Percentiles rank a stretch among this genome's conserved stretches.
Evolutionary conservation across 2,888 invertebrate species (phyloP).

Genomic region (Melikaiella ostensackeni): DNA sequence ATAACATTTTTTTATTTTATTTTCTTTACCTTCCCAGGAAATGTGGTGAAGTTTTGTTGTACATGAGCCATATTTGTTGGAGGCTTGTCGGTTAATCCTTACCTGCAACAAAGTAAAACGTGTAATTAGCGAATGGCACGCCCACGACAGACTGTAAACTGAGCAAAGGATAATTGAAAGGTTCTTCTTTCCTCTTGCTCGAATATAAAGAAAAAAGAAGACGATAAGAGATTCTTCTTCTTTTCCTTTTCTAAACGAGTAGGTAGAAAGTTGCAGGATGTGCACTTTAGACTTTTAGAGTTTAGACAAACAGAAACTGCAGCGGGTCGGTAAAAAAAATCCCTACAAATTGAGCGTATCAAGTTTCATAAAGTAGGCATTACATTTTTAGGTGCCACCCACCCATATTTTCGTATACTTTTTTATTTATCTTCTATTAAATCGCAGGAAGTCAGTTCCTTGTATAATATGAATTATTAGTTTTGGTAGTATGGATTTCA

Average conservation of each 20-base stretch:
- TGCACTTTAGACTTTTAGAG: not conserved
- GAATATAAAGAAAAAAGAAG: not conserved
- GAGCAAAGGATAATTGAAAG: conserved; percentile 49
- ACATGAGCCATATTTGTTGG: conserved; percentile 41
- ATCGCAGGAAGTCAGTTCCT: no score
- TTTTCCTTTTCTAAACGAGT: conserved; percentile 37
- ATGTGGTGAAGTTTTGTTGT: conserved; percentile 29
- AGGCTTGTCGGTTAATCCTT: conserved; percentile 57
- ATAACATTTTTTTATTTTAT: no score
- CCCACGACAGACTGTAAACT: conserved; percentile 46
- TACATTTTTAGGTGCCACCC: no score
- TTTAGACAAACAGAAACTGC: not conserved
- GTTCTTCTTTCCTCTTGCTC: conserved; percentile 43
- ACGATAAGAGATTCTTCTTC: not conserved
- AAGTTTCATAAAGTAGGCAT: not conserved
- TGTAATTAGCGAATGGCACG: conserved; percentile 49
- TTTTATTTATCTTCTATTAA: no score
- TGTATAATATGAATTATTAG: no score
- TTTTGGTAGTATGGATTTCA: no score
- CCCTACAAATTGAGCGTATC: not conserved
- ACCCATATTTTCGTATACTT: no score
- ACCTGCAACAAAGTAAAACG: conserved; percentile 67
- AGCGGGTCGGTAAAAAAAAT: not conserved
- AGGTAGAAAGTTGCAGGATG: conserved; percentile 44
- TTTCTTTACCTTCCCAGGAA: conserved; percentile 56